A percentile compares a stretch with the other conserved stretches of the same genome.
These are phyloP conservation scores for Eumaeus atala DNA, from an alignment of 1,140 invertebrate genomes.

Conservation along the genomic window DNA sequence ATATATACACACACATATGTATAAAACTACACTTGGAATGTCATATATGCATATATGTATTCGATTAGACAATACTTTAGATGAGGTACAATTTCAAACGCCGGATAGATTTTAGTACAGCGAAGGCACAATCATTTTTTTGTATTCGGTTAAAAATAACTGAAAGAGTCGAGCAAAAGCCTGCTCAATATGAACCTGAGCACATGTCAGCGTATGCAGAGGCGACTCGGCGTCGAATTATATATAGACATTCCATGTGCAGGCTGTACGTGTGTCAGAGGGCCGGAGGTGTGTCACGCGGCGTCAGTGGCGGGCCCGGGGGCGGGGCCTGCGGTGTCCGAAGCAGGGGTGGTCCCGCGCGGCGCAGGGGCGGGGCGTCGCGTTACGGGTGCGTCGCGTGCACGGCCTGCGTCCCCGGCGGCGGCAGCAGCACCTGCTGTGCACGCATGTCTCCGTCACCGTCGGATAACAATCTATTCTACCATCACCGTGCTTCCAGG, in stretches of 20 bases:
- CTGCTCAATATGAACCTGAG: too few relatives aligned
- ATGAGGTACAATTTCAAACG: background rate
- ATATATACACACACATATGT: background rate
- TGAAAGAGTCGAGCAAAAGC: background rate
- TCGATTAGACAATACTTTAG: too few relatives aligned
- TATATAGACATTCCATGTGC: background rate
- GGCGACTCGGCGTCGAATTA: background rate
- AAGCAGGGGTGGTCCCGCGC: conserved; percentile 18
- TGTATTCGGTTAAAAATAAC: conserved; percentile 8
- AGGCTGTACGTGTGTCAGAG: conserved; percentile 24
- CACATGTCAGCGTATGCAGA: too few relatives aligned
- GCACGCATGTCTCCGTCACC: background rate
- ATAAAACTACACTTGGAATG: conserved; percentile 4
- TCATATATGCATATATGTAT: background rate
- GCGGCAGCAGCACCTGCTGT: conserved; percentile 42
- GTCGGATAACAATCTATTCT: too few relatives aligned
- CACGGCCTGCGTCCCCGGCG: conserved; percentile 25
- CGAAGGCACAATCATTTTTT: background rate
- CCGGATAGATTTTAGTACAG: background rate
- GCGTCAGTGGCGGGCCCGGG: conserved; percentile 44
- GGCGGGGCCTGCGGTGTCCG: conserved; percentile 36
- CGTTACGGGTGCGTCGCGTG: conserved; percentile 44
- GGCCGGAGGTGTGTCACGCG: conserved; percentile 28
- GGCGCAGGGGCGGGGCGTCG: conserved; percentile 36
- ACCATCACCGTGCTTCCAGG: background rate